Conservation (phyloP, 2,888 invertebrate genomes). For the Hirtodrosophila histrioides region DNA sequence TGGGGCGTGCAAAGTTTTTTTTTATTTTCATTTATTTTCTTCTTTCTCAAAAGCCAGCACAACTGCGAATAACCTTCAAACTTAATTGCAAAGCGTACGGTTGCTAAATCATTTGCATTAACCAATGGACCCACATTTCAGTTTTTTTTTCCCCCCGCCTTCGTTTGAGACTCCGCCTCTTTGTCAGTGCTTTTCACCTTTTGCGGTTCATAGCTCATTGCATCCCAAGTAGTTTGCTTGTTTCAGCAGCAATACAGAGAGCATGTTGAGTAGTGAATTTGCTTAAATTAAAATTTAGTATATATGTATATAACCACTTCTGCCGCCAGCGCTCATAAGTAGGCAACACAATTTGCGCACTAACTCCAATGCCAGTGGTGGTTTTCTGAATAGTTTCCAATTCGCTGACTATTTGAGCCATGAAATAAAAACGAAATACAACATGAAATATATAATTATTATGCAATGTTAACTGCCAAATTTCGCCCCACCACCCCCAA, state of each 20-base stretch:
- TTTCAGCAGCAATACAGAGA: slow-evolving; percentile 24
- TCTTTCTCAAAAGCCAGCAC: slow-evolving; percentile 31
- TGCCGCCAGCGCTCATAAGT: slow-evolving; percentile 49
- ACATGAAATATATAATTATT: slow-evolving; percentile 51
- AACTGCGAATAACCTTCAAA: slow-evolving; percentile 66
- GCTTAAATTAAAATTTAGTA: slow-evolving; percentile 72
- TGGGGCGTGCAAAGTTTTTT: slow-evolving; percentile 21
- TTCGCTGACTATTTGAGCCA: slow-evolving; percentile 63
- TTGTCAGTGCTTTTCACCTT: slow-evolving; percentile 58
- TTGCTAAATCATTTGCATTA: slow-evolving; percentile 75
- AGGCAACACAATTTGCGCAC: slow-evolving; percentile 59
- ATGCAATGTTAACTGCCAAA: slow-evolving; percentile 28
- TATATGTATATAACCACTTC: slow-evolving; percentile 20
- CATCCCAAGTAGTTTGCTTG: slow-evolving; percentile 65
- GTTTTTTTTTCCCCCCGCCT: neutral
- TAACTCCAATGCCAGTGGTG: slow-evolving; percentile 37
- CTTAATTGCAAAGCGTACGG: slow-evolving; percentile 69
- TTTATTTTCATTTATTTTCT: slow-evolving; percentile 21
- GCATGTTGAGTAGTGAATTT: slow-evolving; percentile 50
- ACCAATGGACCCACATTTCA: slow-evolving; percentile 43
- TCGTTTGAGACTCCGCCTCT: slow-evolving; percentile 6
- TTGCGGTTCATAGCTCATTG: slow-evolving; percentile 71
- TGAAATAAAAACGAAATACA: slow-evolving; percentile 30
- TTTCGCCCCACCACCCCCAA: neutral
- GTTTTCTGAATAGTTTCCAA: slow-evolving; percentile 67